Conservation (phyloP, 2,113 vertebrate species). For the Micromys minutus region DNA sequence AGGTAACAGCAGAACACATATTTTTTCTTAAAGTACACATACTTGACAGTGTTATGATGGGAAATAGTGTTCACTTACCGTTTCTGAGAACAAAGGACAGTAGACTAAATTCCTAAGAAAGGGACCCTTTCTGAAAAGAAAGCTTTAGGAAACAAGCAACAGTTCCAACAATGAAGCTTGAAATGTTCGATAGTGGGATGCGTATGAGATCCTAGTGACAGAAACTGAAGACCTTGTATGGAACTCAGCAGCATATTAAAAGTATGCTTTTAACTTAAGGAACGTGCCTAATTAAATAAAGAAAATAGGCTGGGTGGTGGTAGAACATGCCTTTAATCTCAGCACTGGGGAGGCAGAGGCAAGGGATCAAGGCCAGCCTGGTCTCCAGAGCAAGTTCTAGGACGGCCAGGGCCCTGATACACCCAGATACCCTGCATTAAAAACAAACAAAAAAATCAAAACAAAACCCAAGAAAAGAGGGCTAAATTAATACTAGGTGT, state of each 20-base stretch:
- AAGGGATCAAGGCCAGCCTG: too few species aligned
- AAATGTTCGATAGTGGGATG: background rate
- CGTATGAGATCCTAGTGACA: background rate
- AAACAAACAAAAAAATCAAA: too few species aligned
- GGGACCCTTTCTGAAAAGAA: background rate
- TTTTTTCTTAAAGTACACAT: background rate
- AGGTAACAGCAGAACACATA: background rate
- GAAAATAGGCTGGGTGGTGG: background rate
- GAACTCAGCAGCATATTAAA: background rate
- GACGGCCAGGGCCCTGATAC: too few species aligned
- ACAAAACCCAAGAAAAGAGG: background rate
- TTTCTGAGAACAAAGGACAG: conserved; percentile 7
- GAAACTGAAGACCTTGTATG: background rate
- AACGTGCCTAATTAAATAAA: conserved; percentile 17
- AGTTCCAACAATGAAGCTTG: background rate
- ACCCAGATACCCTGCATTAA: too few species aligned
- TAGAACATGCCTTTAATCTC: too few species aligned
- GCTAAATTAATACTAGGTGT: background rate
- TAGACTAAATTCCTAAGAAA: background rate
- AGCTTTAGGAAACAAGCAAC: background rate
- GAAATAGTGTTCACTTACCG: conserved; percentile 12
- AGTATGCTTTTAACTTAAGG: background rate
- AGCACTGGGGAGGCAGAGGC: too few species aligned
- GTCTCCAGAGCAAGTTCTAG: too few species aligned
- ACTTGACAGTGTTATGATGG: background rate